Evolutionary conservation across 2,888 invertebrate genomes (phyloP).

Genomic region (Notodromas monacha): DNA sequence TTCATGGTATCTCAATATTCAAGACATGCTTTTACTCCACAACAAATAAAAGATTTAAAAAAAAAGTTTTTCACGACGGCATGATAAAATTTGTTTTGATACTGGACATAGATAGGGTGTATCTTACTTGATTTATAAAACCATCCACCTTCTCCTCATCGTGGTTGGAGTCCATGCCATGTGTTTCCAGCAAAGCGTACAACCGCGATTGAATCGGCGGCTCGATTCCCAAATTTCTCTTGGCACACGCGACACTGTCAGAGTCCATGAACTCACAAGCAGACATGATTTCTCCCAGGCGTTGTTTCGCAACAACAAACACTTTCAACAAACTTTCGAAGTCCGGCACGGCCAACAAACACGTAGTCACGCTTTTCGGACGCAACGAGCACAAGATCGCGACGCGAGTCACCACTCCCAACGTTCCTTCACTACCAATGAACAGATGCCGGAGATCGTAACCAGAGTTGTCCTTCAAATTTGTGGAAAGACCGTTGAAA

Average conservation of each 20-base stretch:
- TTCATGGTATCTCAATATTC: no score
- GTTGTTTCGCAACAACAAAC: slow-evolving; percentile 32
- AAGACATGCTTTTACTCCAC: no score
- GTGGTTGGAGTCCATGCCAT: slow-evolving; percentile 44
- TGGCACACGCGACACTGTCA: slow-evolving; percentile 30
- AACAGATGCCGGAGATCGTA: slow-evolving; percentile 86
- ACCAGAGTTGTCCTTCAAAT: slow-evolving; percentile 91
- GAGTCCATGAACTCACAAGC: slow-evolving; percentile 82
- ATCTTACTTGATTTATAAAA: no score
- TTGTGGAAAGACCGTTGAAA: slow-evolving; percentile 43
- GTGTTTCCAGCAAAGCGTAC: slow-evolving; percentile 50
- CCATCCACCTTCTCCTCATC: slow-evolving; percentile 52
- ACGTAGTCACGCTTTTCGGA: slow-evolving; percentile 44
- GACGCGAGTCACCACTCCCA: slow-evolving; percentile 72
- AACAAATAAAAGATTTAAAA: no score
- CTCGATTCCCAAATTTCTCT: slow-evolving; percentile 25
- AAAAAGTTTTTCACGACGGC: no score
- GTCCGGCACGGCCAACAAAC: slow-evolving; percentile 27
- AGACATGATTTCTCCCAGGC: slow-evolving; percentile 60
- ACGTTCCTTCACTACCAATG: slow-evolving; percentile 84
- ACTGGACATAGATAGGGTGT: no score
- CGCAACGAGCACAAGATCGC: slow-evolving; percentile 58
- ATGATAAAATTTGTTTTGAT: no score
- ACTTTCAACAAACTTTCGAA: slow-evolving; percentile 45
- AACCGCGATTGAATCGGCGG: slow-evolving; percentile 26